Evolutionary conservation across 30 jellyfish, hydroid and myxozoan genomes (phyloP).

Genomic region (Turritopsis rubra): DNA sequence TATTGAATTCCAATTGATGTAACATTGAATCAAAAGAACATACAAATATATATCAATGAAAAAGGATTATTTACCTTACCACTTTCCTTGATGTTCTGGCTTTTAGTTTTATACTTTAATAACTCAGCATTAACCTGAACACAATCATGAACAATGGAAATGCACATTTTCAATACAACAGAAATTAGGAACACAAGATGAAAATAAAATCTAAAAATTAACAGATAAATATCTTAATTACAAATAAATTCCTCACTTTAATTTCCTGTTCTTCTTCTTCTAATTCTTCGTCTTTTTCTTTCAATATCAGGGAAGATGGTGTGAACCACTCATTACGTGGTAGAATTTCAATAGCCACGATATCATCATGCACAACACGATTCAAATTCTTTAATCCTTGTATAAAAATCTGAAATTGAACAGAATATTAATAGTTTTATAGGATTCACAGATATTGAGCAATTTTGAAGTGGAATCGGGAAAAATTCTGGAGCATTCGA

Average conservation of each 20-base stretch:
- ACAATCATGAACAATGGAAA: background rate
- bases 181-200: no score
- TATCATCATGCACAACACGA: constrained; percentile 79
- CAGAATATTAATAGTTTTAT: background rate
- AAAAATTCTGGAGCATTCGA: background rate
- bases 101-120: background rate
- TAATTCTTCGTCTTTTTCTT: constrained; percentile 68
- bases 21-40: no score
- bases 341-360: constrained; percentile 83
- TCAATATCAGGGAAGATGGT: constrained; percentile 79
- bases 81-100: background rate
- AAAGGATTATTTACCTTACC: background rate
- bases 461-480: background rate
- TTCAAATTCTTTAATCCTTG: constrained; percentile 90
- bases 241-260: constrained; percentile 6
- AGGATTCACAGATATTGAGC: background rate
- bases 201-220: no score
- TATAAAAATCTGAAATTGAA: constrained; percentile 53
- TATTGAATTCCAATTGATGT: background rate
- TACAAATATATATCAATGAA: no score
- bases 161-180: no score
- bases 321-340: constrained; percentile 79
- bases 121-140: constrained; percentile 6
- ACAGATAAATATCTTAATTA: no score
- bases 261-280: constrained; percentile 63